Evolutionary conservation across 2,113 vertebrate genomes (phyloP).

Genomic region (Nanorana parkeri): DNA sequence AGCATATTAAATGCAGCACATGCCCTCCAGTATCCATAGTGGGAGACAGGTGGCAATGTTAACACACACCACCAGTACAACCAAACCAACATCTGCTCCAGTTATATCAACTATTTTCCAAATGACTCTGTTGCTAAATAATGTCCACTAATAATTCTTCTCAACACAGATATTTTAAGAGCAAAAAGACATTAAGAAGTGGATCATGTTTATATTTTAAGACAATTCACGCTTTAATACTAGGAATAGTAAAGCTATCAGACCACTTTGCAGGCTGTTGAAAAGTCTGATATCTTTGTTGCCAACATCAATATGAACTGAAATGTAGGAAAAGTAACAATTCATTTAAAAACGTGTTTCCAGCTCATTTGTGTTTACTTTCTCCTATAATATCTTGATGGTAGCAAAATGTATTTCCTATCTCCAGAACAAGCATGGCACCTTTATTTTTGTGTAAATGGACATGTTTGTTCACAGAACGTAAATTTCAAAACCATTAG

Average conservation of each 20-base stretch:
- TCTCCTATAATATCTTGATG: not conserved
- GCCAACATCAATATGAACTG: slow-evolving; percentile 69
- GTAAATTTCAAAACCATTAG: too few relatives aligned
- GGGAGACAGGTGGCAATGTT: slow-evolving; percentile 76
- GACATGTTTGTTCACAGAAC: too few relatives aligned
- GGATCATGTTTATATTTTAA: slow-evolving; percentile 76
- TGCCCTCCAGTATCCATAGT: not conserved
- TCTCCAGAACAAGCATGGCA: too few relatives aligned
- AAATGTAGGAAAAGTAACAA: slow-evolving; percentile 55
- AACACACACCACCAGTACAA: slow-evolving; percentile 73
- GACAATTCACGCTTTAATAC: slow-evolving; percentile 74
- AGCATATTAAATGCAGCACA: slow-evolving; percentile 10
- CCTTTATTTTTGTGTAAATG: too few relatives aligned
- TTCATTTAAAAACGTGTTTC: not conserved
- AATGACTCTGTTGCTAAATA: slow-evolving; percentile 81
- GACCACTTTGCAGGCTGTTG: slow-evolving; percentile 69
- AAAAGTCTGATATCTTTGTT: slow-evolving; percentile 77
- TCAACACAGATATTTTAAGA: slow-evolving; percentile 85
- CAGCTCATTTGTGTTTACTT: not conserved
- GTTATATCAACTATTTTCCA: slow-evolving; percentile 70
- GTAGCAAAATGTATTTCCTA: too few relatives aligned
- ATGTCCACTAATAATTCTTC: slow-evolving; percentile 72
- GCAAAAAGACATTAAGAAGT: slow-evolving; percentile 83
- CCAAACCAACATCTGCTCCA: slow-evolving; percentile 71
- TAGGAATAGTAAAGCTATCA: slow-evolving; percentile 70